phyloP scores from a whole-genome alignment of 2,797 vertebrate genomes.

The Furcifer pardalis region DNA sequence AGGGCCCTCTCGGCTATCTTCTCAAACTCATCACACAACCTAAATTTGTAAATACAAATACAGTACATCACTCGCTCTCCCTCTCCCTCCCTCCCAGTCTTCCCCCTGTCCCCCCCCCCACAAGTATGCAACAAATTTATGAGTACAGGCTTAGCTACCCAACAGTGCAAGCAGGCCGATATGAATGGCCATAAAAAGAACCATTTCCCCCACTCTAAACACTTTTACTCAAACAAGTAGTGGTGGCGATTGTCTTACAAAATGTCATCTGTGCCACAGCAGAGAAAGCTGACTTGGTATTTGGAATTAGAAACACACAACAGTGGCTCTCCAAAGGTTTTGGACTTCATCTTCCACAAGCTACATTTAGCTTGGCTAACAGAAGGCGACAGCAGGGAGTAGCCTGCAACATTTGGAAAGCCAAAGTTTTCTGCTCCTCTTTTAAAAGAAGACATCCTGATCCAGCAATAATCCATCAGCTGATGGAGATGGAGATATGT shows the following conservation, averaged over 20 bases:
- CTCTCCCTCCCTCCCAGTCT: no score
- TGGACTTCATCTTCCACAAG: neutral
- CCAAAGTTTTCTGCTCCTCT: neutral
- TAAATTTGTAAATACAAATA: slow-evolving; percentile 61
- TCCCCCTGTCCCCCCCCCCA: neutral
- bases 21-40: slow-evolving; percentile 88
- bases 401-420: neutral
- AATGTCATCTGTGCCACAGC: neutral
- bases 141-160: neutral
- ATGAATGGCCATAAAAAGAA: neutral
- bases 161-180: neutral
- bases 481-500: no score
- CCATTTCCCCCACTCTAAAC: neutral
- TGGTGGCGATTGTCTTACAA: neutral
- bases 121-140: no score
- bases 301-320: neutral
- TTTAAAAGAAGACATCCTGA: neutral
- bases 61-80: neutral
- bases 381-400: neutral
- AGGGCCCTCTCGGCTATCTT: slow-evolving; percentile 85
- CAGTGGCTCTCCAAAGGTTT: neutral
- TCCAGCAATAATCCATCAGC: neutral
- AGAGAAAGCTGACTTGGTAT: neutral
- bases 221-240: neutral
- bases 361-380: neutral